Conservation (phyloP, 30 jellyfish, hydroid and myxozoan species). For the Aurelia aurita complex sp. Pacific region DNA sequence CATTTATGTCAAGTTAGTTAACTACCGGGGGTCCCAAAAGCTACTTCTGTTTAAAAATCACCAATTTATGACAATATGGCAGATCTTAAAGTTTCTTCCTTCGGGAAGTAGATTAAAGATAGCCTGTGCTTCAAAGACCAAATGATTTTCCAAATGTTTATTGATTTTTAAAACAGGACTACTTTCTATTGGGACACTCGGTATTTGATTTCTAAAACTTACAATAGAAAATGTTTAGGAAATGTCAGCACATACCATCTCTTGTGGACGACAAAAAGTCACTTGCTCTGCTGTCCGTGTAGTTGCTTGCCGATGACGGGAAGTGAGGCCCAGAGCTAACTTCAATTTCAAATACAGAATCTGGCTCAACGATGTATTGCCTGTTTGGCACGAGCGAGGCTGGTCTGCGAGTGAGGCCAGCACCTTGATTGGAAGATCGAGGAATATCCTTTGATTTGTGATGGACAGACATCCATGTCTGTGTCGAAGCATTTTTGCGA, state of each 20-base stretch:
- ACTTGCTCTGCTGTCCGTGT: conserved; percentile 55
- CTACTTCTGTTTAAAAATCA: too few species aligned
- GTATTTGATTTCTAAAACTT: too few species aligned
- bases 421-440: conserved; percentile 54
- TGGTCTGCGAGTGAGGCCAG: conserved; percentile 19
- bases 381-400: not conserved
- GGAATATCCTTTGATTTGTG: conserved; percentile 22
- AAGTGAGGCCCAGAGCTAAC: conserved; percentile 64
- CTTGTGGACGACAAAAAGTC: conserved; percentile 47
- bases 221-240: too few species aligned
- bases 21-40: too few species aligned
- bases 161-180: too few species aligned
- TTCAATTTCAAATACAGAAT: conserved; percentile 61
- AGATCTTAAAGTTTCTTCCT: too few species aligned
- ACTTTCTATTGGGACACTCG: too few species aligned
- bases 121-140: too few species aligned
- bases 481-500: conserved; percentile 60
- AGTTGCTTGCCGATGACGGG: conserved; percentile 71
- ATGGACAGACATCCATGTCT: conserved; percentile 57
- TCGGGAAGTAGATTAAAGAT: too few species aligned
- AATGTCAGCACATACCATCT: conserved; percentile 16
- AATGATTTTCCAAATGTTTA: too few species aligned
- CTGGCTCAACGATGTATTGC: conserved; percentile 43
- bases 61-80: too few species aligned
- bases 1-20: too few species aligned